Conservation (phyloP, 2,888 invertebrate species). For the Drosophila ustulata region DNA sequence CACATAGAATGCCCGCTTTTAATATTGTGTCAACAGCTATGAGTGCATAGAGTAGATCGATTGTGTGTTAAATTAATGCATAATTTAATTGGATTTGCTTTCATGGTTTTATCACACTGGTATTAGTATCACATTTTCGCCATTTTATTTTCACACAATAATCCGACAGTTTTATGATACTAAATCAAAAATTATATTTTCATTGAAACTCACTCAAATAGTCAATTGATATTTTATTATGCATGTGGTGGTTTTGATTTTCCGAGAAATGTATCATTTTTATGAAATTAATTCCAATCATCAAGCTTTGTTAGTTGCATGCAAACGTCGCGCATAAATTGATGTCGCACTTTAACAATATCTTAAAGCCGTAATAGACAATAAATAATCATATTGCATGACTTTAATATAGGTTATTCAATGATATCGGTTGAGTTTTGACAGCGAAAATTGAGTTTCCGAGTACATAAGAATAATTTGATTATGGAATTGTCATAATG, state of each 20-base stretch:
- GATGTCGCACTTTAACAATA: background rate
- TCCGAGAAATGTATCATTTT: background rate
- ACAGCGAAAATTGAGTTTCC: background rate
- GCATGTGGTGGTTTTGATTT: background rate
- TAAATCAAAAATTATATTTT: background rate
- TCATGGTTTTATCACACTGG: slow-evolving; percentile 3
- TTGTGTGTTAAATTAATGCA: slow-evolving; percentile 12
- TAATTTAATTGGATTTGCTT: slow-evolving; percentile 32
- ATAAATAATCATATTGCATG: background rate
- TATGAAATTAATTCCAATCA: slow-evolving; percentile 1
- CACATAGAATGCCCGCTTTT: background rate
- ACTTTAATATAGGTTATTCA: background rate
- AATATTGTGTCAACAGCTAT: slow-evolving; percentile 8
- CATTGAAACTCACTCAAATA: slow-evolving; percentile 1
- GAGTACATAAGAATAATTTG: background rate
- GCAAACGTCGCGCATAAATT: background rate
- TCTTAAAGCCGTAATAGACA: background rate
- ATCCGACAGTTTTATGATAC: background rate
- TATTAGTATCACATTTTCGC: slow-evolving; percentile 13
- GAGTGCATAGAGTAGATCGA: background rate
- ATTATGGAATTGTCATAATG: slow-evolving; percentile 1
- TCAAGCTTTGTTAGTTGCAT: background rate
- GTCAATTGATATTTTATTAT: background rate
- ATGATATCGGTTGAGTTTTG: background rate
- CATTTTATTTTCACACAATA: slow-evolving; percentile 8